These are phyloP conservation scores for Xiphydria camelus DNA, from an alignment of 2,888 invertebrate species.

Conservation along the genomic window DNA sequence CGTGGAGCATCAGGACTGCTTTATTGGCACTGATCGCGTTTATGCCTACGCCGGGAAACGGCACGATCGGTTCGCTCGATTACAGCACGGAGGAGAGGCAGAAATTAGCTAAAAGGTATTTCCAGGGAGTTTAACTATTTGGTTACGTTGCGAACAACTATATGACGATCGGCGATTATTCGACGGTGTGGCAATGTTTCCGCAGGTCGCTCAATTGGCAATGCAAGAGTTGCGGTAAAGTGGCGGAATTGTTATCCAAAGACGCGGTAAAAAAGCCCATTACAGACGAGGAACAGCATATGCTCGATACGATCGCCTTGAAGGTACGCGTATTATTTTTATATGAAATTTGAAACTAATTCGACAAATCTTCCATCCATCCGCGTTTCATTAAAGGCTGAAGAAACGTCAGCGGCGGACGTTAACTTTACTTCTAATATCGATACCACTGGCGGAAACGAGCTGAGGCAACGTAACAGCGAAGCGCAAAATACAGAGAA, in stretches of 20 bases:
- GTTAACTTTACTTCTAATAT: constrained; percentile 27
- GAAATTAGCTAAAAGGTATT: constrained; percentile 76
- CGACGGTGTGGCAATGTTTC: too few relatives aligned
- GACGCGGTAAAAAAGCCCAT: constrained; percentile 54
- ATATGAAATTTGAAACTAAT: constrained; percentile 4
- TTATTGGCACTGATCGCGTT: constrained; percentile 90
- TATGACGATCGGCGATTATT: too few relatives aligned
- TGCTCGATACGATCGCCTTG: constrained; percentile 62
- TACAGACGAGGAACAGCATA: constrained; percentile 61
- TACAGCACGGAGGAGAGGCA: constrained; percentile 84
- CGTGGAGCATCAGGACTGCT: constrained; percentile 94
- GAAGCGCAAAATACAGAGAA: constrained; percentile 36
- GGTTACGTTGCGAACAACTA: too few relatives aligned
- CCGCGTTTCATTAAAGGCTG: constrained; percentile 34
- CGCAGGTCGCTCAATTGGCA: constrained; percentile 66
- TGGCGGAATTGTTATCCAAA: constrained; percentile 60
- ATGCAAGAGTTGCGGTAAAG: constrained; percentile 67
- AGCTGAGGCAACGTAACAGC: constrained; percentile 42
- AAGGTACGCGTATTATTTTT: constrained; percentile 51
- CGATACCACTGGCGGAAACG: constrained; percentile 28
- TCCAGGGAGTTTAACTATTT: too few relatives aligned
- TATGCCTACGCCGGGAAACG: constrained; percentile 88
- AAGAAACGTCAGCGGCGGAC: constrained; percentile 37
- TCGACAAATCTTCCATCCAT: constrained; percentile 5
- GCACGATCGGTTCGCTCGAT: constrained; percentile 89